phyloP scores from a whole-genome alignment of 1,140 invertebrate species.

The Drosophila pallidifrons region DNA sequence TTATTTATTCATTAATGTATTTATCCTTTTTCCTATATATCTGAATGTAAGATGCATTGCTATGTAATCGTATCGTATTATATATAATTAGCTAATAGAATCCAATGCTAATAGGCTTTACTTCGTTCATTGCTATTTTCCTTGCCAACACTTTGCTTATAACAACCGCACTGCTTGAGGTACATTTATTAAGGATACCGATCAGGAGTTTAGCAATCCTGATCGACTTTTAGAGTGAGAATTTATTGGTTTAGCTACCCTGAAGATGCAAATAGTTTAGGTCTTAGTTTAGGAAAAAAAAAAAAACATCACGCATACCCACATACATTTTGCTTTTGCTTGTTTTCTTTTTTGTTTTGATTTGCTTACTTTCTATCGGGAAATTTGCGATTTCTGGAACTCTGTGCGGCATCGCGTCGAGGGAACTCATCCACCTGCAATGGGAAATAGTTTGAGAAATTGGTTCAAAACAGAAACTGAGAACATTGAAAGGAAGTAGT shows the following conservation, averaged over 20 bases:
- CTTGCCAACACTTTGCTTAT: constrained; percentile 44
- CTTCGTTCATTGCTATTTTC: neutral
- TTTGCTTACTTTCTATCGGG: constrained; percentile 75
- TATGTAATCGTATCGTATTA: constrained; percentile 13
- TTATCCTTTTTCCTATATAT: constrained; percentile 2
- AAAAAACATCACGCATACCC: neutral
- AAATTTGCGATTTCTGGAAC: constrained; percentile 72
- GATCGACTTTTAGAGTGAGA: constrained; percentile 39
- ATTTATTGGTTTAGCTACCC: constrained; percentile 48
- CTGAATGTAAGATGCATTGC: constrained; percentile 13
- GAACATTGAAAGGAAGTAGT: too few species aligned
- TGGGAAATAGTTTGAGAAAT: neutral
- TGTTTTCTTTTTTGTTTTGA: neutral
- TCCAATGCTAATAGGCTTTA: constrained; percentile 46
- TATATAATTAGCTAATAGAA: constrained; percentile 56
- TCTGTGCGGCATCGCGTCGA: constrained; percentile 69
- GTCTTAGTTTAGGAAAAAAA: constrained; percentile 3
- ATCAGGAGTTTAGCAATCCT: constrained; percentile 49
- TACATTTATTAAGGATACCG: constrained; percentile 78
- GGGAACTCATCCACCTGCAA: constrained; percentile 74
- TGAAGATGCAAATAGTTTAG: constrained; percentile 43
- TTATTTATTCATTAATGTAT: too few species aligned
- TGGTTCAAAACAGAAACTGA: neutral
- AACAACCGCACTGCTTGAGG: constrained; percentile 80
- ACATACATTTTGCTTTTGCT: neutral